A percentile compares a stretch with the other conserved stretches of the same genome.
phyloP scores from a whole-genome alignment of 2,888 invertebrate species.

The Icerya purchasi region DNA sequence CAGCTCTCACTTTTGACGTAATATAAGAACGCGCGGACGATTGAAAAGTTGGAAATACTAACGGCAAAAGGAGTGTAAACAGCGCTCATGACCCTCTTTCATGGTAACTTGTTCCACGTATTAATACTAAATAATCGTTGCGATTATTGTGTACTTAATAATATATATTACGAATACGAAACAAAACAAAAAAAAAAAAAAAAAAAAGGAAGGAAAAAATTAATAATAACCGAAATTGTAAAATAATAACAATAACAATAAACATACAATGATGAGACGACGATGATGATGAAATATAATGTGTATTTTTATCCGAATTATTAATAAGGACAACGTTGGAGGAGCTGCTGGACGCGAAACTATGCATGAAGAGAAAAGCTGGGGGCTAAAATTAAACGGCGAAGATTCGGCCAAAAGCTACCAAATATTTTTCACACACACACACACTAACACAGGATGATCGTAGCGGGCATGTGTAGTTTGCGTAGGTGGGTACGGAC shows the following conservation, averaged over 20 bases:
- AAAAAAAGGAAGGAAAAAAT: conserved; percentile 4
- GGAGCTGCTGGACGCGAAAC: no score
- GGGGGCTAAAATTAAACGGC: no score
- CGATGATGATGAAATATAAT: no score
- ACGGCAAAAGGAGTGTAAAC: conserved; percentile 13
- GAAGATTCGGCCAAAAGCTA: no score
- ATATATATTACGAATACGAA: conserved; percentile 1
- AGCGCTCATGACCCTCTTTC: conserved; percentile 12
- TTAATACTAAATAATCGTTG: conserved; percentile 8
- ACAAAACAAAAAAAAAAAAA: background rate
- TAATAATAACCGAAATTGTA: conserved; percentile 3
- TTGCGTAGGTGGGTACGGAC: no score
- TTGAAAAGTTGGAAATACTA: background rate
- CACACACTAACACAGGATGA: no score
- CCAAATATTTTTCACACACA: no score
- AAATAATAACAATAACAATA: conserved; percentile 1
- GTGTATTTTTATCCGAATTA: no score
- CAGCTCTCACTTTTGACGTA: no score
- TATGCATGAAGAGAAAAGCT: no score
- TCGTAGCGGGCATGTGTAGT: no score
- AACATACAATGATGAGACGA: conserved; percentile 4
- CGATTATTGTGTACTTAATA: conserved; percentile 2
- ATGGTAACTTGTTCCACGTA: conserved; percentile 11
- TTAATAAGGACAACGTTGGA: no score
- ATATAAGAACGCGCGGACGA: background rate